Base-by-base conservation (phyloP, 2,113 vertebrate genomes). In the Manacus vitellinus region DNA sequence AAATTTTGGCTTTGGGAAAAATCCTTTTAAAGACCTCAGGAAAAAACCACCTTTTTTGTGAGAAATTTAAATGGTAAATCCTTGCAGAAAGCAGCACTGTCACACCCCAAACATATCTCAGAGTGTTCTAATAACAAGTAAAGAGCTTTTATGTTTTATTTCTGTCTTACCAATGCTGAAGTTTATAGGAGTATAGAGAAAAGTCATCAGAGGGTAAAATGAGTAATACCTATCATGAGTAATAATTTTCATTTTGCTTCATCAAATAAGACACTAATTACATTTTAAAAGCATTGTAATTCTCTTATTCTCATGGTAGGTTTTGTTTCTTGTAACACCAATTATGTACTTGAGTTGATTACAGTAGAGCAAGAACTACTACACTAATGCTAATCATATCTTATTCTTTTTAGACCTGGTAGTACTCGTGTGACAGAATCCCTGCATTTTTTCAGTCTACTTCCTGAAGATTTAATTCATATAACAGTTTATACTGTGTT, bases 161-260 rank as follows among this genome's bases (percentile, higher is more conserved):
- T 82, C 23, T 68, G 21, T 51, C 33, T 67, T 74, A 71, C 22
- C 30, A 33, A 25, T 89, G 63, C n/a, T 39, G 27, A 79, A 63
- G 10, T 74, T 86, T 39, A 20, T 59, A 63, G 35, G 43, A 81
- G 5, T 33, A 20, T 52, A 39, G 62, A 82, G 47, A 91, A 82
- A 92, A 89, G n/a, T 39, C 56, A 52, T 75, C 33, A 44, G 52
- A 86, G 70, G 39, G 47, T 81, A 89, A 86, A 95, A 83, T 54
- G 6, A 88, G 41, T 84, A 88, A 25, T 94, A 77, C 37, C 62
- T 81, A 27, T 87, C 11, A 22, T 27, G 70, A 56, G 43, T 80
- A 87, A 88, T 88, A 68, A 54, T 59, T 88, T 85, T 90, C 10
- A 67, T 67, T 89, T 90, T 91, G 19, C 39, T 84, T 81, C 51